Base-by-base conservation (phyloP, 1,140 invertebrate genomes). In the Prorops nasuta region DNA sequence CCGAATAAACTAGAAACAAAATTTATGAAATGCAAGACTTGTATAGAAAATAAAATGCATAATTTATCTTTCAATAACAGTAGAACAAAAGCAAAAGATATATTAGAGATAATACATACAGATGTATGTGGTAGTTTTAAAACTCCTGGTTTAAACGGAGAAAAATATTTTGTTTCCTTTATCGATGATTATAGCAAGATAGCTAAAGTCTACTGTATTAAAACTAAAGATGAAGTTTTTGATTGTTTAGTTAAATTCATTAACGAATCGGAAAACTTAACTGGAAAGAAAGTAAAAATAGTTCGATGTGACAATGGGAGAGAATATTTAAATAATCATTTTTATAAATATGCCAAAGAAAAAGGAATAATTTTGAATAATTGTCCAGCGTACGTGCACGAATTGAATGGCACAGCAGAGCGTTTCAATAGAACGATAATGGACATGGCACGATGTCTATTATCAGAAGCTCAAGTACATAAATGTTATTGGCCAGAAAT, bases 371-470 rank as follows among this genome's bases (percentile, higher is more conserved):
- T 35, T 17, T 7, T 40, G 12, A 35, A 49, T 10, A n/a, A 7
- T n/a, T 49, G 47, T 36, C 32, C 47, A 14, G 9, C 18, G 3
- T 48, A 48, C 3, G 46, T 48, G 9, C 46, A 48, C 32, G 46
- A 48, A 16, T 7, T 48, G 9, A 48, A 48, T 3, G 45, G 45
- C 1, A 48, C 37, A 1, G 37, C 37, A 6, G 12, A 49, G 39
- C 15, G 47, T 2, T 49, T 28, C 18, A 42, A 48, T 17, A 36
- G 47, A 14, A 16, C 37, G 12, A 41, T 49, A 7, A 49, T 49
- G 46, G 4, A 49, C 1, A 41, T 41, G 15, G n/a, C 31, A 0
- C n/a, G 32, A 7, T 49, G 32, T 37, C 10, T 49, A 15, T 14
- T 49, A 19, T 10, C 3, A 14, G 47, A 49, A 12, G 47, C 40